phyloP scores from a whole-genome alignment of 2,113 vertebrate genomes.

The Pteronura brasiliensis region DNA sequence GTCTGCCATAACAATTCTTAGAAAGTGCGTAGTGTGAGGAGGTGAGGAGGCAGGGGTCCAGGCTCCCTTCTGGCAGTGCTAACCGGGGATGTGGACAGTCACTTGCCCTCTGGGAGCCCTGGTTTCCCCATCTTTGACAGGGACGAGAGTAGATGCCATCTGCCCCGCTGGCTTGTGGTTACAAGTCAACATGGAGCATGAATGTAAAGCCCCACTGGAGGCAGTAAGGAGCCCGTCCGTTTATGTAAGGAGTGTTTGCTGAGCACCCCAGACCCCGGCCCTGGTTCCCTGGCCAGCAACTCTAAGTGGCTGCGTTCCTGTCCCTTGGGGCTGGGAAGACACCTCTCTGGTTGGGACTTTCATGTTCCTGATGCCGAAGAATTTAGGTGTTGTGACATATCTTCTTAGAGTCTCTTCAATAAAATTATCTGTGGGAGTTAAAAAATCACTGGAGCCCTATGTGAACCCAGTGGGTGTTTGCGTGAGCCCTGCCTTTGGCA shows the following conservation, averaged over 20 bases:
- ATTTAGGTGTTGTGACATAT: background rate
- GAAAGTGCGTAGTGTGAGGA: background rate
- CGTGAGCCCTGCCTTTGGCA: background rate
- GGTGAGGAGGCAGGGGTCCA: background rate
- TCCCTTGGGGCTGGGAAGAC: background rate
- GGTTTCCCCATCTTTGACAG: background rate
- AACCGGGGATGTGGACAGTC: background rate
- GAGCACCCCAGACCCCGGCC: background rate
- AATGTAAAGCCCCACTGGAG: background rate
- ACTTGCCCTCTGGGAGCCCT: background rate
- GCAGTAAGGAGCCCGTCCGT: too few species aligned
- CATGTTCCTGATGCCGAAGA: background rate
- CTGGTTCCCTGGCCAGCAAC: background rate
- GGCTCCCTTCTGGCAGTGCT: background rate
- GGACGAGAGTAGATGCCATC: background rate
- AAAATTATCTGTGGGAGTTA: background rate
- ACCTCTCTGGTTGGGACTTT: background rate
- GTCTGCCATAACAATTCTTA: background rate
- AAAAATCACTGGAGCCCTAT: background rate
- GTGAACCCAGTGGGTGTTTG: background rate
- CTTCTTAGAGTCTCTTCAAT: background rate
- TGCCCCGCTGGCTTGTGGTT: background rate
- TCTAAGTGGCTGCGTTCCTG: rapidly evolving
- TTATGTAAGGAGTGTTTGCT: background rate
- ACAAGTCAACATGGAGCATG: background rate